Percentiles rank a stretch among this genome's conserved stretches.
These are phyloP conservation scores for Automeris io DNA, from an alignment of 2,888 invertebrate species.

Conservation along the genomic window DNA sequence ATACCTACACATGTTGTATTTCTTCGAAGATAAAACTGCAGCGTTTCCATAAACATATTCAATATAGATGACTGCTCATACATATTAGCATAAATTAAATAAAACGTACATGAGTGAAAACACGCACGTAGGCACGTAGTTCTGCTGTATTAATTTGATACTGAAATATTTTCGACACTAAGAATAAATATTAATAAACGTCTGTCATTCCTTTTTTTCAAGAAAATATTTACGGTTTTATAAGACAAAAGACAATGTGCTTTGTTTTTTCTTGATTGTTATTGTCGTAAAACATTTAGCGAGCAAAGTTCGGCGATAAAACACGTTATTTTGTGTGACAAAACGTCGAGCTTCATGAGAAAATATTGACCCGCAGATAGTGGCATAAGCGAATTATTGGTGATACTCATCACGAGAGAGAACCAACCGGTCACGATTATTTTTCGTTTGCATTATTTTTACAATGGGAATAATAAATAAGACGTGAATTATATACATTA, in stretches of 20 bases:
- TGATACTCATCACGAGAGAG: slow-evolving; percentile 38
- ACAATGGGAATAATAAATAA: slow-evolving; percentile 16
- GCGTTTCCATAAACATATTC: background rate
- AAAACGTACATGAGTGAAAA: background rate
- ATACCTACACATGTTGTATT: background rate
- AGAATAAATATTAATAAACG: slow-evolving; percentile 70
- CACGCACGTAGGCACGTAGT: background rate
- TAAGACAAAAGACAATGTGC: slow-evolving; percentile 63
- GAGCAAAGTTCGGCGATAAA: slow-evolving; percentile 59
- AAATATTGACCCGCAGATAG: slow-evolving; percentile 75
- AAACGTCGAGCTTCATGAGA: slow-evolving; percentile 74
- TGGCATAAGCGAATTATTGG: slow-evolving; percentile 70
- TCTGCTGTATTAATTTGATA: slow-evolving; percentile 44
- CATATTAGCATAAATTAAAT: too few species aligned
- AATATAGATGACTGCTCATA: too few species aligned
- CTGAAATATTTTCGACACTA: slow-evolving; percentile 56
- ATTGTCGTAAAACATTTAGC: slow-evolving; percentile 74
- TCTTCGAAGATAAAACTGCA: background rate
- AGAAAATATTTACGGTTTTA: slow-evolving; percentile 58
- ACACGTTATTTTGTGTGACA: slow-evolving; percentile 76
- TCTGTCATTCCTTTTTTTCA: slow-evolving; percentile 60
- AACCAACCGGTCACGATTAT: slow-evolving; percentile 31
- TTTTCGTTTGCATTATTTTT: slow-evolving; percentile 24
- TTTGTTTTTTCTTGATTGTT: slow-evolving; percentile 76
- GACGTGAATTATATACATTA: slow-evolving; percentile 9